These are phyloP conservation scores for Koerneria pararmatus DNA, from an alignment of 2,888 invertebrate species.

Conservation along the genomic window DNA sequence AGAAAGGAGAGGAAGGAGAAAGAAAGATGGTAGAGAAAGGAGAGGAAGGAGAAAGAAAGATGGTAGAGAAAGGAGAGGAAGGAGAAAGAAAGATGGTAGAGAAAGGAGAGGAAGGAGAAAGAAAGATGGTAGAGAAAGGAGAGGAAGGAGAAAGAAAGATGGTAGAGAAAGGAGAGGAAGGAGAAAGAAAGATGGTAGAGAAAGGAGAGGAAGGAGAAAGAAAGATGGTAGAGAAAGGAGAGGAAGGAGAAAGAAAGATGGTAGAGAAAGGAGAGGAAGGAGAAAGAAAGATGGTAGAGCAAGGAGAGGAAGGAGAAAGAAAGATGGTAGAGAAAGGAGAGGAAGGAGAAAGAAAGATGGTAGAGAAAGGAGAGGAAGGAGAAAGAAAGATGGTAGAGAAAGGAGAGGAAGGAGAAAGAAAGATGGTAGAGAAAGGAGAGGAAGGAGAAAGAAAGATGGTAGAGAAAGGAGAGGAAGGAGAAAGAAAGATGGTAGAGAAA, in stretches of 20 bases:
- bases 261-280: background rate
- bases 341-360: background rate
- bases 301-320: too few species aligned
- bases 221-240: background rate
- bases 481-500: slow-evolving; percentile 4
- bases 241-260: background rate
- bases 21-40: too few species aligned
- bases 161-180: background rate
- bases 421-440: background rate
- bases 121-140: too few species aligned
- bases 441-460: background rate
- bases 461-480: background rate
- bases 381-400: background rate
- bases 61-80: too few species aligned
- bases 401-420: background rate
- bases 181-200: background rate
- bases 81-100: too few species aligned
- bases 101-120: background rate
- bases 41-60: background rate
- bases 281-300: background rate
- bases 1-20: background rate
- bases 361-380: background rate
- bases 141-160: background rate
- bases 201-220: background rate
- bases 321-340: background rate